Percentiles rank a stretch among this genome's conserved stretches.
Evolutionary conservation across 2,797 vertebrate genomes (phyloP).

Genomic region (Chloroceryle amazona): DNA sequence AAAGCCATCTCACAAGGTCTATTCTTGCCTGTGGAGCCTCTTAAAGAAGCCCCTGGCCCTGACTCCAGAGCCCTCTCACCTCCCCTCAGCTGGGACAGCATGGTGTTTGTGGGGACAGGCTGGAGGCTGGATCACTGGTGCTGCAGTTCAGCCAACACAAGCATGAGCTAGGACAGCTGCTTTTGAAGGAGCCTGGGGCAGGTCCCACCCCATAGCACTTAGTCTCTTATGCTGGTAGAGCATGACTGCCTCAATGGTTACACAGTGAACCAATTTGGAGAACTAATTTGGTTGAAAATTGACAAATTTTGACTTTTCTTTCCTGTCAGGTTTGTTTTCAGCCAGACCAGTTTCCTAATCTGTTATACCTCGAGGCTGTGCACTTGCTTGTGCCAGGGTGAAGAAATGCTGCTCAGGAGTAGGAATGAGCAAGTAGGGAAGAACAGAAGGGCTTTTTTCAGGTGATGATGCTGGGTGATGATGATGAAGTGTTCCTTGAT

Average conservation of each 20-base stretch:
- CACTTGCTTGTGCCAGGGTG: background rate
- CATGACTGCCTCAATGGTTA: background rate
- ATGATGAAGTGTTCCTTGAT: background rate
- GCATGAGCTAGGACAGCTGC: background rate
- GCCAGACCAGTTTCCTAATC: background rate
- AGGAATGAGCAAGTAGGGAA: background rate
- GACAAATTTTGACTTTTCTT: background rate
- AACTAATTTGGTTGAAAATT: background rate
- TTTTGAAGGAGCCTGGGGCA: background rate
- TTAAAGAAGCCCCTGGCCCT: background rate
- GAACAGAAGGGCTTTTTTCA: background rate
- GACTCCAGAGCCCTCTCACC: background rate
- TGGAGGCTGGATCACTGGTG: background rate
- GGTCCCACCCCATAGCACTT: rapidly evolving
- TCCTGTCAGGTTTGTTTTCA: background rate
- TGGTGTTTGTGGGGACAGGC: background rate
- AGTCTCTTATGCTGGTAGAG: background rate
- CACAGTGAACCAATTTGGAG: background rate
- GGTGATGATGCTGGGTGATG: background rate
- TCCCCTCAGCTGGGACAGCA: background rate
- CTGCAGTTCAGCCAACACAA: background rate
- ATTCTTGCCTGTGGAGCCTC: background rate
- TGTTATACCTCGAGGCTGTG: background rate
- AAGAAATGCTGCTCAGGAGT: background rate
- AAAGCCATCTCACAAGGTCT: background rate